These are phyloP conservation scores for Euborellia annulipes DNA, from an alignment of 1,140 invertebrate species.

Conservation along the genomic window DNA sequence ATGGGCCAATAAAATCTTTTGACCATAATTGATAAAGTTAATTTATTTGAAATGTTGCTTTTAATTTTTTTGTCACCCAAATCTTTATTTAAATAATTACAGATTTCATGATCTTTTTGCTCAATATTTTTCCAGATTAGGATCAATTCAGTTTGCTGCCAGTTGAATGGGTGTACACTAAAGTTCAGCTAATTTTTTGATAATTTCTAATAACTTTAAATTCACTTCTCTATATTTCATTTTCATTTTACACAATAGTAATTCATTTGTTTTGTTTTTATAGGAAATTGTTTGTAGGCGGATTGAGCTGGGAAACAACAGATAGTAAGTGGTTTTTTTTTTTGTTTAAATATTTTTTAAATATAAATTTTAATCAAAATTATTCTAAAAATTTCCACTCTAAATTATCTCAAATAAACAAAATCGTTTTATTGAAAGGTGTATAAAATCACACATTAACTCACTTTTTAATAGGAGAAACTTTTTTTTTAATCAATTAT, in stretches of 20 bases:
- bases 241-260: slow-evolving; percentile 1
- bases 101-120: slow-evolving; percentile 10
- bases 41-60: slow-evolving; percentile 12
- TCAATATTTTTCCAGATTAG: slow-evolving; percentile 14
- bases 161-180: slow-evolving; percentile 9
- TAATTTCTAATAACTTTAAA: background rate
- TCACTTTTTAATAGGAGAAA: too few relatives aligned
- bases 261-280: slow-evolving; percentile 35
- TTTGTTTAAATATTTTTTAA: slow-evolving; percentile 7
- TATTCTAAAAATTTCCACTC: too few relatives aligned
- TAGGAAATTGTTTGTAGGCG: slow-evolving; percentile 97
- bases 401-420: too few relatives aligned
- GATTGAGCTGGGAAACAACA: slow-evolving; percentile 92
- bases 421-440: too few relatives aligned
- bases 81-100: slow-evolving; percentile 10
- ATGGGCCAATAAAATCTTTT: slow-evolving; percentile 11
- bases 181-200: too few relatives aligned
- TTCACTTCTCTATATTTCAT: slow-evolving; percentile 1
- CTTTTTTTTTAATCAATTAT: too few relatives aligned
- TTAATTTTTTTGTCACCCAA: slow-evolving; percentile 11
- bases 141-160: slow-evolving; percentile 12
- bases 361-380: too few relatives aligned
- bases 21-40: slow-evolving; percentile 11
- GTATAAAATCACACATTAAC: too few relatives aligned
- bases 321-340: slow-evolving; percentile 65